A percentile compares a stretch with the other conserved stretches of the same genome.
These are phyloP conservation scores for Parthenolecanium corni DNA, from an alignment of 2,888 invertebrate genomes.

Conservation along the genomic window DNA sequence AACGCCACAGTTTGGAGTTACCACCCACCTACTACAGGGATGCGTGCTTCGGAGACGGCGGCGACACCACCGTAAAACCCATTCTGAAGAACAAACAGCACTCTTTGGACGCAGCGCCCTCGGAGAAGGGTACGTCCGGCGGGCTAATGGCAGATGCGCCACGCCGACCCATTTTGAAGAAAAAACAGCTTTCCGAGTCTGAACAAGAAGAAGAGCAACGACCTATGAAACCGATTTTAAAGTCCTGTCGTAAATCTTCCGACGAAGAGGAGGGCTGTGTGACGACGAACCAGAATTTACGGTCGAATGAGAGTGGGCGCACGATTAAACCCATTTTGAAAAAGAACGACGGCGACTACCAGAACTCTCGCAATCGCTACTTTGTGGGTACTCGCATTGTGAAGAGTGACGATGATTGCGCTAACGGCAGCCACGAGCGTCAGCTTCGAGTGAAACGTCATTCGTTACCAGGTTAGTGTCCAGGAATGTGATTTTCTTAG, in stretches of 20 bases:
- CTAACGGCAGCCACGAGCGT: not conserved
- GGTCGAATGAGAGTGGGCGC: not conserved
- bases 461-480: slow-evolving; percentile 44
- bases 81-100: slow-evolving; percentile 52
- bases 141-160: slow-evolving; percentile 30
- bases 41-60: slow-evolving; percentile 45
- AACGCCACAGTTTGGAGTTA: not conserved
- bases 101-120: not conserved
- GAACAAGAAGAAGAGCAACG: slow-evolving; percentile 50
- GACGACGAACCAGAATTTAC: not conserved
- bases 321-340: slow-evolving; percentile 22
- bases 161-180: slow-evolving; percentile 66
- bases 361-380: too few species aligned
- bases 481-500: not conserved
- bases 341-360: slow-evolving; percentile 4
- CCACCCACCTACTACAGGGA: not conserved
- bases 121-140: slow-evolving; percentile 8
- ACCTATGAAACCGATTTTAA: slow-evolving; percentile 64
- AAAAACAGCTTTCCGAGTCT: slow-evolving; percentile 45
- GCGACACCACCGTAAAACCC: slow-evolving; percentile 58
- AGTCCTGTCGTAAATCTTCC: slow-evolving; percentile 42
- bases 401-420: slow-evolving; percentile 21
- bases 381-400: not conserved
- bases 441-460: slow-evolving; percentile 44
- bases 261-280: not conserved